Conservation (phyloP, 2,113 vertebrate genomes). For the Sigmodon hispidus region DNA sequence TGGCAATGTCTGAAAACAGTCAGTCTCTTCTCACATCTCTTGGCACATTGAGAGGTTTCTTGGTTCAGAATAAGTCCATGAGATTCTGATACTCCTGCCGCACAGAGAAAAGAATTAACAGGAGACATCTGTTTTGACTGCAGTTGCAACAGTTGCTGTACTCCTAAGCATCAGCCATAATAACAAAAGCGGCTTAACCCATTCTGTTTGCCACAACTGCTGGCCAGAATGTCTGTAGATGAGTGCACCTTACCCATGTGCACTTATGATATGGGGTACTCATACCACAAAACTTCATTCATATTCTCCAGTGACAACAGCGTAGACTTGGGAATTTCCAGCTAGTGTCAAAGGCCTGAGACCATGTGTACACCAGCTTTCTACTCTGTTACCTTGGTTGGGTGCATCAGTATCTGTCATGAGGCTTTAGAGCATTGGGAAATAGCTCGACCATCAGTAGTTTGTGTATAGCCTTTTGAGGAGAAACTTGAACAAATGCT, state of each 20-base stretch:
- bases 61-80: constrained; percentile 42
- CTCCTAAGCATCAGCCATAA: constrained; percentile 5
- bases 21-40: neutral
- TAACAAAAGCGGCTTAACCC: constrained; percentile 55
- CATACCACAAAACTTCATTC: neutral
- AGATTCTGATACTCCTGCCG: constrained; percentile 26
- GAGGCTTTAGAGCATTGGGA: constrained; percentile 36
- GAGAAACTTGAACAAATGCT: constrained; percentile 63
- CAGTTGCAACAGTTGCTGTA: constrained; percentile 14
- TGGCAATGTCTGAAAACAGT: neutral
- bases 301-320: constrained; percentile 48
- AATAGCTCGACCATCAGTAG: neutral
- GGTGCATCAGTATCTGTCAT: constrained; percentile 45
- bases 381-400: constrained; percentile 58
- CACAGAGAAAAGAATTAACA: neutral
- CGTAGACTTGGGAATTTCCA: constrained; percentile 21
- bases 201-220: constrained; percentile 52
- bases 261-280: neutral
- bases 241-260: neutral
- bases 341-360: constrained; percentile 38
- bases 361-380: constrained; percentile 25
- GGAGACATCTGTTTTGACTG: constrained; percentile 53
- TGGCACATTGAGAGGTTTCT: constrained; percentile 43
- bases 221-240: constrained; percentile 54
- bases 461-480: neutral